Evolutionary conservation across 2,797 vertebrate genomes (phyloP).

Genomic region (Gambelia wislizenii): DNA sequence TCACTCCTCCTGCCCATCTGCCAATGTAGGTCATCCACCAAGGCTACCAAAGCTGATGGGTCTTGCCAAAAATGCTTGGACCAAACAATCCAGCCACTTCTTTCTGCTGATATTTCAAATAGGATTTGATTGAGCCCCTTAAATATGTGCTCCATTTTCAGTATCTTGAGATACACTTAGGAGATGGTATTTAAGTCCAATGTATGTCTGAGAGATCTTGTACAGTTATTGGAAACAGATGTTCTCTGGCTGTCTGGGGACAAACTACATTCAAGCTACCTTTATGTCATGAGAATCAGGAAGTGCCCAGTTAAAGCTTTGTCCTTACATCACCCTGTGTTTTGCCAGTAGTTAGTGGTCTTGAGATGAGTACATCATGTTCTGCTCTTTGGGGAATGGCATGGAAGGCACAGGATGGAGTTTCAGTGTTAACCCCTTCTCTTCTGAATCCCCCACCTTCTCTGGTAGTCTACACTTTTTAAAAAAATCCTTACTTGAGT

Average conservation of each 20-base stretch:
- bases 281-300: background rate
- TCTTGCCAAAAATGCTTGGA: background rate
- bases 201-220: background rate
- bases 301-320: slow-evolving; percentile 8
- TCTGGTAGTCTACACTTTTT: background rate
- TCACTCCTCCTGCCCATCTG: too few species aligned
- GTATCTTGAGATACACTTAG: background rate
- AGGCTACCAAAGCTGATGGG: too few species aligned
- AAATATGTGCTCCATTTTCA: background rate
- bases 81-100: too few species aligned
- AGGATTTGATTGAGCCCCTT: too few species aligned
- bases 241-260: fast-evolving
- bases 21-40: too few species aligned
- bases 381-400: background rate
- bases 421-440: background rate
- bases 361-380: slow-evolving; percentile 13
- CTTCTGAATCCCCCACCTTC: background rate
- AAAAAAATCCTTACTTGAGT: background rate
- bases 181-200: background rate
- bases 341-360: background rate
- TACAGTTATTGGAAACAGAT: too few species aligned
- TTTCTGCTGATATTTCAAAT: too few species aligned
- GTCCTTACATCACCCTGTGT: background rate
- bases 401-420: background rate
- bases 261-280: fast-evolving